Conservation (phyloP, 2,113 vertebrate species). For the Malurus cyaneus region DNA sequence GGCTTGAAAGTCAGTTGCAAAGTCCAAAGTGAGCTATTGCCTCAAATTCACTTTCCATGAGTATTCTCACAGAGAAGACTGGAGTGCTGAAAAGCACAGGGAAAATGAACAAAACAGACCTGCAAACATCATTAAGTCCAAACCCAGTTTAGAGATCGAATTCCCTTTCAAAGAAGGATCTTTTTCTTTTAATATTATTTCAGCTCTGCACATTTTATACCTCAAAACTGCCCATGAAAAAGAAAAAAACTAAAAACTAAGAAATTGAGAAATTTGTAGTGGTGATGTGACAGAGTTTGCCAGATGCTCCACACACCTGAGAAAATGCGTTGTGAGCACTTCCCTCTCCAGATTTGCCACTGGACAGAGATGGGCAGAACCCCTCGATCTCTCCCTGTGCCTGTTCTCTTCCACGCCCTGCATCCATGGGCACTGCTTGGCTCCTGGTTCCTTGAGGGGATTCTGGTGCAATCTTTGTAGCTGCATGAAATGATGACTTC, state of each 20-base stretch:
- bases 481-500: background rate
- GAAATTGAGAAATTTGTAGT: background rate
- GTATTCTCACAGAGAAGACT: background rate
- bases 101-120: background rate
- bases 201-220: background rate
- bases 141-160: background rate
- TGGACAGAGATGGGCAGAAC: background rate
- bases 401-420: background rate
- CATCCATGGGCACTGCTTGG: background rate
- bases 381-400: rapidly evolving
- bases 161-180: background rate
- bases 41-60: slow-evolving; percentile 17
- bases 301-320: background rate
- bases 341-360: background rate
- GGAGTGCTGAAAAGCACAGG: background rate
- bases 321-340: background rate
- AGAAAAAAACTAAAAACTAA: background rate
- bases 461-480: background rate
- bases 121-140: slow-evolving; percentile 9
- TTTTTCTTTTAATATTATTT: background rate
- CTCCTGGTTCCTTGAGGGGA: background rate
- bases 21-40: slow-evolving; percentile 19
- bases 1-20: background rate
- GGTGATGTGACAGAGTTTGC: background rate
- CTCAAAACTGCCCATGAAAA: background rate